A percentile compares a stretch with the other conserved stretches of the same genome.
phyloP scores from a whole-genome alignment of 37 sponge, comb jelly and placozoan genomes.

The Spongilla lacustris region DNA sequence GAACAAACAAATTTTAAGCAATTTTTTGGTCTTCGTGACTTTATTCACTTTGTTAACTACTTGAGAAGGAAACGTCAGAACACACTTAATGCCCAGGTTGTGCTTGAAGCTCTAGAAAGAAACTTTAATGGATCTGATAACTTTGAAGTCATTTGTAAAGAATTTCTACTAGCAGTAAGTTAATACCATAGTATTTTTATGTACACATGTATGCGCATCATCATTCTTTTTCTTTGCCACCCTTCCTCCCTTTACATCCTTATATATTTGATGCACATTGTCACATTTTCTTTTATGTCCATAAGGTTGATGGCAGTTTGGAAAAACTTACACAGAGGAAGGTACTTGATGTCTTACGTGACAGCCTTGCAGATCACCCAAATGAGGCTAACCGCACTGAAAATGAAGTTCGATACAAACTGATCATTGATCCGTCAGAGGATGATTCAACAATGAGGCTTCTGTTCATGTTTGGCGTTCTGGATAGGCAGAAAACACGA shows the following conservation, averaged over 20 bases:
- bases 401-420: constrained; percentile 82
- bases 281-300: background rate
- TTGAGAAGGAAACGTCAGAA: constrained; percentile 56
- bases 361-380: constrained; percentile 68
- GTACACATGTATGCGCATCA: no score
- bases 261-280: background rate
- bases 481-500: constrained; percentile 54
- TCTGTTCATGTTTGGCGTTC: constrained; percentile 68
- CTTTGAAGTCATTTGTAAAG: constrained; percentile 55
- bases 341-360: constrained; percentile 56
- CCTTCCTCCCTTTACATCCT: no score
- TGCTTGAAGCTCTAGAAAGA: constrained; percentile 78
- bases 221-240: no score
- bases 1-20: background rate
- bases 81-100: constrained; percentile 53
- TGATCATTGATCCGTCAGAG: constrained; percentile 87
- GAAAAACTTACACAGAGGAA: constrained; percentile 16
- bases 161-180: constrained; percentile 34
- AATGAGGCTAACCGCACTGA: constrained; percentile 34
- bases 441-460: constrained; percentile 76
- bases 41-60: constrained; percentile 90
- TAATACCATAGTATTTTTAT: no score
- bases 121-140: constrained; percentile 86
- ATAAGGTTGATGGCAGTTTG: background rate
- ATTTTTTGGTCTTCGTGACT: constrained; percentile 88